A percentile compares a stretch with the other conserved stretches of the same genome.
Conservation (phyloP, 2,113 vertebrate genomes). For the Abramis brama region DNA sequence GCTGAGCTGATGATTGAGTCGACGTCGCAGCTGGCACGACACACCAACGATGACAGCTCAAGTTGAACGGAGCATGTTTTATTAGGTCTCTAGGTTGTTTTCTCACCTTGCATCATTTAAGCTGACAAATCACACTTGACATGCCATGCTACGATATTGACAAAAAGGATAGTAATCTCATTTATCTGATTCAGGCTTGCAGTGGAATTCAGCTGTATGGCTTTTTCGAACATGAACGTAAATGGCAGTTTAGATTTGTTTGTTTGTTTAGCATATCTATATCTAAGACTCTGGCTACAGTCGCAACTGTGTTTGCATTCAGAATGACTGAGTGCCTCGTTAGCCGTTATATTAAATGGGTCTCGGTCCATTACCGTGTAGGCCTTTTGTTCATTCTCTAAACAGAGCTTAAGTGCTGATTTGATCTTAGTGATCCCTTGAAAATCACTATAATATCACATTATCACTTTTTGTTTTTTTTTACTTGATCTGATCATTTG, state of each 20-base stretch:
- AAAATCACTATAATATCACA: not conserved
- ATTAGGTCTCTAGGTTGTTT: slow-evolving; percentile 47
- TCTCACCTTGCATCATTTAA: slow-evolving; percentile 52
- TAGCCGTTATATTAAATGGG: slow-evolving; percentile 17
- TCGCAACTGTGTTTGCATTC: slow-evolving; percentile 5
- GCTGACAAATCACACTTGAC: slow-evolving; percentile 49
- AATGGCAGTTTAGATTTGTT: slow-evolving; percentile 33
- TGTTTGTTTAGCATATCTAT: slow-evolving; percentile 17
- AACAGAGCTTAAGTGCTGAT: slow-evolving; percentile 17
- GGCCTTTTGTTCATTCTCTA: slow-evolving; percentile 14
- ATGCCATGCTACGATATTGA: slow-evolving; percentile 39
- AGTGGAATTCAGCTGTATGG: not conserved
- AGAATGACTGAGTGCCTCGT: not conserved
- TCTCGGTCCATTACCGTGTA: not conserved
- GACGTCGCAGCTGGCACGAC: slow-evolving; percentile 10
- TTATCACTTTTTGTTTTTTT: not conserved
- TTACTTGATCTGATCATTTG: not conserved
- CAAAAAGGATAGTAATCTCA: slow-evolving; percentile 40
- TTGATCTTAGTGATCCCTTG: not conserved
- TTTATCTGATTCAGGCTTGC: slow-evolving; percentile 33
- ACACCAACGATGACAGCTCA: slow-evolving; percentile 22
- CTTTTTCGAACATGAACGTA: not conserved
- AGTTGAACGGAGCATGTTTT: slow-evolving; percentile 31
- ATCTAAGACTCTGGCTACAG: slow-evolving; percentile 10
- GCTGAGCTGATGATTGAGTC: slow-evolving; percentile 36